Evolutionary conservation across 2,797 vertebrate species (phyloP), one percentile per base, ranked within the genome.

Genomic region (Gymnodraco acuticeps): DNA sequence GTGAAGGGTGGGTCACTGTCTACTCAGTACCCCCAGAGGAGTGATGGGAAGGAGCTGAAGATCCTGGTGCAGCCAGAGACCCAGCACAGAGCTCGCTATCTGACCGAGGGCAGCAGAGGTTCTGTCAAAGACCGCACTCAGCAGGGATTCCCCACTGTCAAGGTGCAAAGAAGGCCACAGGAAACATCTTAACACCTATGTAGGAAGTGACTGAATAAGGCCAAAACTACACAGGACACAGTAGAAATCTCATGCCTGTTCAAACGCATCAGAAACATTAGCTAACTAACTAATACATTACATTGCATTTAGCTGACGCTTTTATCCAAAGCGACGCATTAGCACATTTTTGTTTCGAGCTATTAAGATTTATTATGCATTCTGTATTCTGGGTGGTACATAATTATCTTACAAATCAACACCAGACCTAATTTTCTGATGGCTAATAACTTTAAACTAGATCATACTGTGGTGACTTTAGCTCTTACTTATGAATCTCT

Each of bases 121-220:
- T 99, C 98, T 0, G 98, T 99, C 78, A 99, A 99, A 89, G 98
- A 99, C 83, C 95, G 97, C 55, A 99, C 98, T 0, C 98, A 99
- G 71, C 98, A 99, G 90, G 97, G 98, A 77, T 99, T 99, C 88
- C 98, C 98, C 17, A 99, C 97, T 0, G 94, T 99, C 6, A 99
- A 99, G 98, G 98, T 99, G 79, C 69, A 94, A 80, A 77, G 46
- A 71, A 75, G 7, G 48, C 66, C 41, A 62, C 19, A 42, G 31
- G 52, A 54, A 45, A 63, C 61, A 64, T 61, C 45, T 54, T 60
- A 58, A 48, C 31, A 69, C 7, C 41, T 15, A 63, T 54, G 13
- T 64, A 60, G 20, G 45, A 74, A 67, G 38, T 56, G 20, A 54
- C 41, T 0, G 17, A 77, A 53, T 58, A 51, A 58, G 50, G 27